Base-by-base conservation (phyloP, 2,113 vertebrate genomes). In the Plestiodon gilberti region DNA sequence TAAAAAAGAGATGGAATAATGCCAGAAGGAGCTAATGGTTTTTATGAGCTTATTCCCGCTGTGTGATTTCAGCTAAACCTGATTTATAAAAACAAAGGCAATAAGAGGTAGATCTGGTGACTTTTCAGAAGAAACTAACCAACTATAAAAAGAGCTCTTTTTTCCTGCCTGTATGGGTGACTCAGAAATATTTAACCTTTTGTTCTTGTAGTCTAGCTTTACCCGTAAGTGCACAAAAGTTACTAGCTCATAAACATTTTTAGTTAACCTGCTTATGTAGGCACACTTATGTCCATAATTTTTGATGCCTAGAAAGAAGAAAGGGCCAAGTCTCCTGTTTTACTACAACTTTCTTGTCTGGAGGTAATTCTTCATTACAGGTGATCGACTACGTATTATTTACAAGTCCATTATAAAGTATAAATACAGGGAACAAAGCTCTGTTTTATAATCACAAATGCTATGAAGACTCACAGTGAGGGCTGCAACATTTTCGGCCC, bases 1-100 rank as follows among this genome's bases (percentile, higher is more conserved):
- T 84, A 64, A 64, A 28, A n/a, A 23, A 18, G 43, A 82, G 52
- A 2, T 76, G 78, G 65, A 38, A 57, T 23, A 2, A 43, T 30
- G 40, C 11, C 22, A 74, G 9, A 57, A 83, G 75, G 48, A 83
- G 38, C 67, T 78, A 43, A 57, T 17, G 52, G 22, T 7, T 18
- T 40, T 20, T 55, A 71, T n/a, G 35, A 69, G 35, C 40, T 70
- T 14, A 0, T 5, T 76, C 28, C 11, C 1, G 38, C 77, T 70
- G 70, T 59, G 73, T 20, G 67, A 92, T 67, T 35, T 82, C 62
- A 76, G 1, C n/a, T 61, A 83, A 74, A 78, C 35, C 40, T 23
- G 13, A 2, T 70, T 61, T 84, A 80, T 90, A 73, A 84, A 62
- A 89, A 91, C 75, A 59, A 64, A 85, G 48, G 30, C 62, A 77